Conservation (phyloP, 2,797 vertebrate genomes). For the Coregonus sp. region DNA sequence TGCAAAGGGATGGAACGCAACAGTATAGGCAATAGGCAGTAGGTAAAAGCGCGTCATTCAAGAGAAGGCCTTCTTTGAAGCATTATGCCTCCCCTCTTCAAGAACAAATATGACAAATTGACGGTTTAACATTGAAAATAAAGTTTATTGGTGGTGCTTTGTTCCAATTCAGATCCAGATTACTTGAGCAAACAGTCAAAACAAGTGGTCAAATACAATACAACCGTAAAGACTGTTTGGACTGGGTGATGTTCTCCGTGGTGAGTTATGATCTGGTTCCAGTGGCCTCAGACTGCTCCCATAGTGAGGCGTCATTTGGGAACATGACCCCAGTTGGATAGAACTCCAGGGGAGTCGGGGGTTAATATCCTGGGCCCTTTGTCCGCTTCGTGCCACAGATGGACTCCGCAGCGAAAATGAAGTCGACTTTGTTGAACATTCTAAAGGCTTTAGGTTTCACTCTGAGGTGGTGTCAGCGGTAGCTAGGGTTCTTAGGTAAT, state of each 20-base stretch:
- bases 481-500: constrained; percentile 2
- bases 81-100: neutral
- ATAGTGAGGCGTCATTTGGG: constrained; percentile 13
- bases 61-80: neutral
- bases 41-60: neutral
- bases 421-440: constrained; percentile 18
- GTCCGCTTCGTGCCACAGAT: constrained; percentile 36
- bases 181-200: neutral
- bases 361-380: constrained; percentile 40
- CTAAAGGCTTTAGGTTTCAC: constrained; percentile 25
- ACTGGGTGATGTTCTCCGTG: neutral
- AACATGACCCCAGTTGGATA: constrained; percentile 36
- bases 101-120: neutral
- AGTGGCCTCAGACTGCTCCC: neutral
- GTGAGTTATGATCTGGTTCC: neutral
- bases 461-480: neutral
- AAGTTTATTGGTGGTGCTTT: neutral
- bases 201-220: neutral
- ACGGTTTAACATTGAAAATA: neutral
- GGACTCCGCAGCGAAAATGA: constrained; percentile 15
- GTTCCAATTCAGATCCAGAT: neutral
- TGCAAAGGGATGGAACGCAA: neutral
- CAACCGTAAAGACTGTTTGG: neutral
- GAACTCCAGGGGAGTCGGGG: constrained; percentile 40
- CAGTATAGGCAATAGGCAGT: neutral